These are phyloP conservation scores for Drosophila willistoni DNA, from an alignment of 1,140 invertebrate genomes.

Conservation along the genomic window DNA sequence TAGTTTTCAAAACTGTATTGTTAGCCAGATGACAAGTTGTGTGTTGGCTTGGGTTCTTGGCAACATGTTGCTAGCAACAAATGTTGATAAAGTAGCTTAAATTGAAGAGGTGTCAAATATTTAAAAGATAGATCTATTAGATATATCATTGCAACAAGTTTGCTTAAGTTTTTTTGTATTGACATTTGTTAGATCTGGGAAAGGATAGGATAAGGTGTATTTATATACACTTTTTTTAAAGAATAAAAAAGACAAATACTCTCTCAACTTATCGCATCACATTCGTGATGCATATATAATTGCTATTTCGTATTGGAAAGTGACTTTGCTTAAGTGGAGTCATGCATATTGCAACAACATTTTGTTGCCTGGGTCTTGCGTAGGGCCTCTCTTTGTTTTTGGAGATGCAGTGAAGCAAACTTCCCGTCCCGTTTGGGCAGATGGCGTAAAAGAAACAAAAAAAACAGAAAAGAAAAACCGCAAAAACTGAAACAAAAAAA, in stretches of 20 bases:
- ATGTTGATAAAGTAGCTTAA: neutral
- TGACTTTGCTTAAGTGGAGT: neutral
- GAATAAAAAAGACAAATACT: no score
- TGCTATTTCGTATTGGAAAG: neutral
- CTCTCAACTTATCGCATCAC: no score
- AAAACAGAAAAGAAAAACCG: conserved; percentile 31
- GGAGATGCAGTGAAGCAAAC: conserved; percentile 64
- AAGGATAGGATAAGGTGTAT: no score
- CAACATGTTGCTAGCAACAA: conserved; percentile 36
- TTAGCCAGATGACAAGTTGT: conserved; percentile 12
- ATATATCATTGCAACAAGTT: no score
- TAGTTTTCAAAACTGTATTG: conserved; percentile 22
- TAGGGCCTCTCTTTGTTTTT: conserved; percentile 27
- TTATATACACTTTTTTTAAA: no score
- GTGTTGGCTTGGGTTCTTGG: neutral
- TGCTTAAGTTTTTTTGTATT: no score
- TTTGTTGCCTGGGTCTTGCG: conserved; percentile 41
- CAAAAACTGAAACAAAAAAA: conserved; percentile 10
- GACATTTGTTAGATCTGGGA: no score
- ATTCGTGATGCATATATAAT: no score
- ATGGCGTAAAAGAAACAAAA: conserved; percentile 60
- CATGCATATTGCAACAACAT: conserved; percentile 40
- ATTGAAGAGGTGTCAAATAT: no score
- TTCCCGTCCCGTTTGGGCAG: conserved; percentile 70
- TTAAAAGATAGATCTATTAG: no score